Base-by-base conservation (phyloP, 2,888 invertebrate species). In the Brachyopa scutellaris region DNA sequence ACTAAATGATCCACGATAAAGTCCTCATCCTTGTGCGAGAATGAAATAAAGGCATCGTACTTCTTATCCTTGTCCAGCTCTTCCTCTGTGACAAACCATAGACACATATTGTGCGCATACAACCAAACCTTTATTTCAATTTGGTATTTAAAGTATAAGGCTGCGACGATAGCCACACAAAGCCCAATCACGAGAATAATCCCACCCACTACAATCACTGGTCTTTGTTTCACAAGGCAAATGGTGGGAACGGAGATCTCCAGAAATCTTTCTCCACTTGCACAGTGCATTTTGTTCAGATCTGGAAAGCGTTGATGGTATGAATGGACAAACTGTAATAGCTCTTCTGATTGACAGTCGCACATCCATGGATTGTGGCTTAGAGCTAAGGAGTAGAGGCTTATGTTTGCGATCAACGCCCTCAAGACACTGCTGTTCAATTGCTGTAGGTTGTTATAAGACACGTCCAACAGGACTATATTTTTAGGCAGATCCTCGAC, bases 21-120 rank as follows among this genome's bases (percentile, higher is more conserved):
- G 1, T 92, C 92, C 86, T 94, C 94, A 88, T 97, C 96, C 87
- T 93, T 92, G 87, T 95, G 94, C 2, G 96, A 94, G 88, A 94
- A 96, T 85, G 96, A 95, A 84, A 97, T 92, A 88, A 97, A 97
- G 0, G 95, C 96, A 88, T 97, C 95, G 88, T 93, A 96, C 33
- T 90, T 87, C 86, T 92, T 92, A 42, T 90, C 90, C 83, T 93
- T 93, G 88, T 95, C 95, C 21, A 95, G 87, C 82, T 95, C 95
- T 59, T 94, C 92, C 86, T 95, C 94, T 0, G 93, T 93, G 2
- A 95, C 93, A 62, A 93, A 92, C 92, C 94, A 93, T 29, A 93
- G 87, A 80, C 92, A 93, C 84, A 92, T 86, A 55, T 92, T 92
- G 84, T 93, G 93, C 0, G 93, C 92, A 87, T 89, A 94, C 9